These are phyloP conservation scores for Strongylocentrotus purpuratus DNA, from an alignment of 35 echinoderm and acorn worm species.

Conservation along the genomic window DNA sequence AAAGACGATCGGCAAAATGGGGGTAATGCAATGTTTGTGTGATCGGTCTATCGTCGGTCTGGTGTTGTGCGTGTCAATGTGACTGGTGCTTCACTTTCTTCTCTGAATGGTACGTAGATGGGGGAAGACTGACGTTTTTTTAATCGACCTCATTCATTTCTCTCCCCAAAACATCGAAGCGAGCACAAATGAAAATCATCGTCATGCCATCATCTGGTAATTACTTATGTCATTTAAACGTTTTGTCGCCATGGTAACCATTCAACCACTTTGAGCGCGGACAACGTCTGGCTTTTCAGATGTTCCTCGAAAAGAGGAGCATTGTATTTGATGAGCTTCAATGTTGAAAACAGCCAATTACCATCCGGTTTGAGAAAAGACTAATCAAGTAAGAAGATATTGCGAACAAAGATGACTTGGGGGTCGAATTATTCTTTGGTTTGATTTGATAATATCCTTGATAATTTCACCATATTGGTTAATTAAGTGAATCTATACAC, in stretches of 20 bases:
- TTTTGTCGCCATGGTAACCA: background rate
- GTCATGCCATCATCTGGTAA: background rate
- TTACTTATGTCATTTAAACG: slow-evolving; percentile 19
- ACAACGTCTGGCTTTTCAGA: background rate
- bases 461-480: background rate
- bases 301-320: background rate
- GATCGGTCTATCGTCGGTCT: background rate
- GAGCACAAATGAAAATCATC: background rate
- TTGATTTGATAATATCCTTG: background rate
- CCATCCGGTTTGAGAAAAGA: background rate
- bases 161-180: background rate
- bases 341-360: background rate
- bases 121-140: background rate
- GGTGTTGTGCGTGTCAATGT: background rate
- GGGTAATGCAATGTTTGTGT: background rate
- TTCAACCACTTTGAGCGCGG: background rate
- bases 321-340: background rate
- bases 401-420: background rate
- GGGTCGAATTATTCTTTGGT: background rate
- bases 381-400: background rate
- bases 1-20: background rate
- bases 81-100: background rate
- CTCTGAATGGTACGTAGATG: background rate
- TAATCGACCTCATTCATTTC: background rate
- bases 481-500: background rate